Base-by-base conservation (phyloP, 1,140 invertebrate genomes). In the Heliconius nattereri region DNA sequence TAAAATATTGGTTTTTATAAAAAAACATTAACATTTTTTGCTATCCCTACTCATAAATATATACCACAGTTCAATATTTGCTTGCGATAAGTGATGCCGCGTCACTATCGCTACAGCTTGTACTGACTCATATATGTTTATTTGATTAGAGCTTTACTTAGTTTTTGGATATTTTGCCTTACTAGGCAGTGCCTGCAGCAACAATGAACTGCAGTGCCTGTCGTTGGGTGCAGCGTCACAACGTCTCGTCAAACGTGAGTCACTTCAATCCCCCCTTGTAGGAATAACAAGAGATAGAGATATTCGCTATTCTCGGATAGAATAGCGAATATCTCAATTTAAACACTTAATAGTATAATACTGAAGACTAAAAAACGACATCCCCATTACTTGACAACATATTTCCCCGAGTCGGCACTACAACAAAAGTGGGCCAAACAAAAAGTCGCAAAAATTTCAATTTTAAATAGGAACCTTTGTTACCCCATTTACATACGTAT, bases 11-110 rank as follows among this genome's bases (percentile, higher is more conserved):
- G 11, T 29, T 13, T 3, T n/a, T n/a, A 57, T 23, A 20, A 9
- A 72, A n/a, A 37, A 72, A 5, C 20, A 29, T 11, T 72, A 40
- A 71, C 2, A 1, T 54, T 71, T 71, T 60, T 45, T 73, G 52
- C 35, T 73, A 40, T 20, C 71, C 26, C 23, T 78, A 79, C 78
- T 54, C 13, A 71, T 49, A 70, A 75, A 54, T 79, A 70, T 79
- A 54, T 70, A 75, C 20, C 52, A 49, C 37, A 75, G 35, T 71
- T 66, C 60, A 75, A 73, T 75, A 75, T 79, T 79, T 79, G 49
- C 71, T 37, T 26, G 45, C 54, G 78, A 71, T 75, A 79, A 75
- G 78, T 60, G 78, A 71, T 70, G 73, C 72, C 45, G 32, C 78
- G 60, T 66, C 60, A 66, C 60, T 66, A 75, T 75, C 73, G 73